Percentiles rank a stretch among this genome's conserved stretches.
These are phyloP conservation scores for Napeogenes sylphis DNA, from an alignment of 2,888 invertebrate genomes.

Conservation along the genomic window DNA sequence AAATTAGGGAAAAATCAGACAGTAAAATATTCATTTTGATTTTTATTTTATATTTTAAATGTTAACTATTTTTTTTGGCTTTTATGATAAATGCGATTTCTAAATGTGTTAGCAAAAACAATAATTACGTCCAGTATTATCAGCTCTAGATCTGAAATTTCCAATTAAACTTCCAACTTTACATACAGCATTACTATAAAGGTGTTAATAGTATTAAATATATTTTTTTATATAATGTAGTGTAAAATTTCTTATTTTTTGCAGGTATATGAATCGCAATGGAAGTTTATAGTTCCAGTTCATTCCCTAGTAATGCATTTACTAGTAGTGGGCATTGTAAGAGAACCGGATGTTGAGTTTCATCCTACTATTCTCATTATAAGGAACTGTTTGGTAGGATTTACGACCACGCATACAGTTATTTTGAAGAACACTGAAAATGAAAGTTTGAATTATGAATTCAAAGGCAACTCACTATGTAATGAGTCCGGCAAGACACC, in stretches of 20 bases:
- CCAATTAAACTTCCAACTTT: no score
- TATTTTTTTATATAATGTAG: no score
- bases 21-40: no score
- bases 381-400: conserved; percentile 79
- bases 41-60: no score
- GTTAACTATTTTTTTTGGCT: no score
- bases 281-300: conserved; percentile 79
- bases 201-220: no score
- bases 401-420: conserved; percentile 61
- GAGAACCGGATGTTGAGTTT: conserved; percentile 80
- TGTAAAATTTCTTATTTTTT: conserved; percentile 11
- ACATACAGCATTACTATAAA: no score
- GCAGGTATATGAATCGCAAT: conserved; percentile 80
- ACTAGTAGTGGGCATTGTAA: conserved; percentile 80
- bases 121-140: no score
- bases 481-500: conserved; percentile 74
- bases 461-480: conserved; percentile 74
- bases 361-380: conserved; percentile 78
- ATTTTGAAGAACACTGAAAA: conserved; percentile 76
- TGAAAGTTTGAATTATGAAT: conserved; percentile 68
- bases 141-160: no score
- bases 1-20: no score
- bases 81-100: no score
- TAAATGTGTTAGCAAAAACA: no score
- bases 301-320: conserved; percentile 76